Evolutionary conservation across 2,113 vertebrate species (phyloP), one percentile per base, ranked within the genome.

Genomic region (Panurus biarmicus): DNA sequence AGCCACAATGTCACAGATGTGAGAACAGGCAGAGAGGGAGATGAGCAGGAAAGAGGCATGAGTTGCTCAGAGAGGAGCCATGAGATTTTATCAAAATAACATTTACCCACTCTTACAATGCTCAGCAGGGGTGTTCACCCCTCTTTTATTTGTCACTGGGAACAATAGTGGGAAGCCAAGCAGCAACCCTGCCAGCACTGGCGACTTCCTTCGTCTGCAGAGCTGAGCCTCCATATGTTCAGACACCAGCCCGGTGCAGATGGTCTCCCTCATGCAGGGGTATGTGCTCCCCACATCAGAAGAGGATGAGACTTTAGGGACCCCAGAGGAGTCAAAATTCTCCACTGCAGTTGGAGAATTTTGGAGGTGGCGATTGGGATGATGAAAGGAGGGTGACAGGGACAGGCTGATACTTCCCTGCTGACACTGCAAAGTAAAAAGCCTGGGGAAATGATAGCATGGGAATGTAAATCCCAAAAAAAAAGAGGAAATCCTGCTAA

Each of bases 141-240:
- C 85, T 29, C 67, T 87, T 91, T 69, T 76, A 95, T 79, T 95
- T 95, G 92, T 90, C 92, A 94, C 58, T 65, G 78, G 85, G 87
- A 96, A 96, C 90, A 96, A 96, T 93, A 93, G 87, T 93, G 93
- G 95, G 95, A 96, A 96, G 71, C 87, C 62, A 82, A 62, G 47
- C 74, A 93, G 87, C 78, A 89, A 35, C 33, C 91, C 66, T 96
- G 93, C 87, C 93, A 95, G 95, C 1, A 0, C 71, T 79, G 87
- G 90, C 0, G 16, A 95, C 90, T 96, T 96, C 95, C 96, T 96
- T 93, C 1, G 0, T 79, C 78, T 94, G 87, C 50, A 61, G 72
- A 80, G 76, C 73, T 33, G 50, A 92, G n/a, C 22, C 57, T 60
- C 48, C 2, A 3, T 40, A 2, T 8, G 28, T 25, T 29, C 78